Evolutionary conservation across 2,113 vertebrate genomes (phyloP), one percentile per base, ranked within the genome.

Genomic region (Saguinus midas): DNA sequence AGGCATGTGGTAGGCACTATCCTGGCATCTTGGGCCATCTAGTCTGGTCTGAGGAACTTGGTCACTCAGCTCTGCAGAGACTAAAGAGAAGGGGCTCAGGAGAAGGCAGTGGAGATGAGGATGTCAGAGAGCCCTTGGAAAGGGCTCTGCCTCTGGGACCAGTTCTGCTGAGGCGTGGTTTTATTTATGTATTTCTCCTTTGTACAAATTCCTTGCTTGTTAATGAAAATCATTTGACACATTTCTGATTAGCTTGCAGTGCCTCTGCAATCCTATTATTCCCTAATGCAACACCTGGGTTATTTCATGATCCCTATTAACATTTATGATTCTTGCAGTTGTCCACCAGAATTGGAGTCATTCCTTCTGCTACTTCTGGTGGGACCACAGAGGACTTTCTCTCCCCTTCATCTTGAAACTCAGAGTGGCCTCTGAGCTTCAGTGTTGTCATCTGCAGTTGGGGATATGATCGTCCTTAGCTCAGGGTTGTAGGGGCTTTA

Each of bases 231-330:
- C 70, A 85, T 55, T 37, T 61, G 76, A 93, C 90, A 96, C 79
- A 58, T 93, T 96, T 81, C 83, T 97, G 87, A 93, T 87, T 89
- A 93, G 76, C 50, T 35, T 35, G 17, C 85, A 87, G 75, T 40
- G 37, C 93, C 79, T 85, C 90, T 95, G 76, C 29, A 73, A 12
- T 83, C 55, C 78, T 93, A 10, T 83, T 94, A 86, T 85, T 84
- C 48, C 76, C 90, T 95, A 93, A 73, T 86, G 91, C 43, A 95
- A 85, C 70, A 97, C 81, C 92, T 97, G 94, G 72, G 18, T 61
- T 73, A 88, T 87, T 90, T 96, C 83, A 61, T 14, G 52, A 96
- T 68, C 70, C 40, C 75, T 73, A 68, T 14, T 84, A 92, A 90
- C 25, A 10, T 82, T 68, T 3, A n/a, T 68, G 55, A 68, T 81